These are phyloP conservation scores for Neostethus bicornis DNA, from an alignment of 2,797 vertebrate species.

Conservation along the genomic window DNA sequence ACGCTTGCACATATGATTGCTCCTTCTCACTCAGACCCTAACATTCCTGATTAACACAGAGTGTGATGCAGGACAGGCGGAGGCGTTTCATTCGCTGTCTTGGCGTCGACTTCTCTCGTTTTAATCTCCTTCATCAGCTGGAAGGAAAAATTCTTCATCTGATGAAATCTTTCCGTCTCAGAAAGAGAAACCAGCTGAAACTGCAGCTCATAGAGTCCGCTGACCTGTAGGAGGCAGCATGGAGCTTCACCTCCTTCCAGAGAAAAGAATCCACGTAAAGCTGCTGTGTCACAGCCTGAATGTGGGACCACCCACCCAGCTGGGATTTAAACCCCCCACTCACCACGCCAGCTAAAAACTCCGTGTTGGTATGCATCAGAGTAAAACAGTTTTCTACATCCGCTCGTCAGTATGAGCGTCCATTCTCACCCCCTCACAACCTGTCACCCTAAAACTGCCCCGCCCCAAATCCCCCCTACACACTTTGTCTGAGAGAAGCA, in stretches of 20 bases:
- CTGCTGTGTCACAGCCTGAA: slow-evolving; percentile 72
- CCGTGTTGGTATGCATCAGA: slow-evolving; percentile 51
- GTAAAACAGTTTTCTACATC: slow-evolving; percentile 71
- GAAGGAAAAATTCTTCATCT: neutral
- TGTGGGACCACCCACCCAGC: slow-evolving; percentile 81
- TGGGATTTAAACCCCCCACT: slow-evolving; percentile 55
- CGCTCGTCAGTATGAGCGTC: slow-evolving; percentile 73
- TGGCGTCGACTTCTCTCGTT: no score
- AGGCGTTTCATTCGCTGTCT: no score
- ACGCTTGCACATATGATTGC: no score
- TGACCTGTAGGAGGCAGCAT: slow-evolving; percentile 86
- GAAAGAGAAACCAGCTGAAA: slow-evolving; percentile 8
- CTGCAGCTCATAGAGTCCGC: slow-evolving; percentile 15
- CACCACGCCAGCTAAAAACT: slow-evolving; percentile 61
- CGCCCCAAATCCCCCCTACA: slow-evolving; percentile 35
- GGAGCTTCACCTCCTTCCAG: slow-evolving; percentile 71
- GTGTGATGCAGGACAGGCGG: no score
- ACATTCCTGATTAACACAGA: no score
- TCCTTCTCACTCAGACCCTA: no score
- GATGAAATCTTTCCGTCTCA: neutral
- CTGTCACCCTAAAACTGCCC: slow-evolving; percentile 71
- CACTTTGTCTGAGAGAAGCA: slow-evolving; percentile 72
- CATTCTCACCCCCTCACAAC: slow-evolving; percentile 64
- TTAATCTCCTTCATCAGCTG: no score
- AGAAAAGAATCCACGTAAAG: slow-evolving; percentile 54